These are phyloP conservation scores for Epizoanthus ramosus DNA, from an alignment of 92 coral and sea anemone genomes.

Conservation along the genomic window DNA sequence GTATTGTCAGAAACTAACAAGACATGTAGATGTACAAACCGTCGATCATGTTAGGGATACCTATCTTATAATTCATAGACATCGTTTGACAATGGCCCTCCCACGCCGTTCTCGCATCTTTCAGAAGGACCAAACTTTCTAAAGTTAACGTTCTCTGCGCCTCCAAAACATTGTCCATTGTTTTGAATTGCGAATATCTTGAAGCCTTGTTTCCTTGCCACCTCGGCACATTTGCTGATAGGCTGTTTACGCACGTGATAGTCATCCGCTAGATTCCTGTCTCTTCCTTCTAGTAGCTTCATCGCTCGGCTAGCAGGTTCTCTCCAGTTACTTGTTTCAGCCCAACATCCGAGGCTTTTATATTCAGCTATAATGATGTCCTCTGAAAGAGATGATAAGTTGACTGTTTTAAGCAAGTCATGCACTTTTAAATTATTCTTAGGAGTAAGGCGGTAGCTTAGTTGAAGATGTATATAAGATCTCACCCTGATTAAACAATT, in stretches of 20 bases:
- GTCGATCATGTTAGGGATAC: background rate
- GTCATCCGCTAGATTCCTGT: constrained; percentile 62
- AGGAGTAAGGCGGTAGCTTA: no score
- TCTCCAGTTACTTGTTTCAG: constrained; percentile 90
- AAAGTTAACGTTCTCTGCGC: constrained; percentile 54
- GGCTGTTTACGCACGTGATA: constrained; percentile 83
- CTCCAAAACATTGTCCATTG: constrained; percentile 97
- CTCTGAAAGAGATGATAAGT: constrained; percentile 53
- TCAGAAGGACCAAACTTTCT: constrained; percentile 90
- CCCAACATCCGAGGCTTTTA: constrained; percentile 94
- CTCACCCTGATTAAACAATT: no score
- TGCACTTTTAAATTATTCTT: no score
- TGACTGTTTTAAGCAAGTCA: no score
- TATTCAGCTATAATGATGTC: constrained; percentile 94
- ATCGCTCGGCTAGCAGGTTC: constrained; percentile 80
- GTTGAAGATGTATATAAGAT: no score
- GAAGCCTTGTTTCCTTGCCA: constrained; percentile 79
- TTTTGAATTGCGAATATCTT: constrained; percentile 91
- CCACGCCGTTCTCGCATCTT: constrained; percentile 80
- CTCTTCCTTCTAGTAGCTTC: constrained; percentile 79
- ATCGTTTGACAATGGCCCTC: constrained; percentile 90
- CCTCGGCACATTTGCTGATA: constrained; percentile 95
- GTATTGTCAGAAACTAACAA: no score
- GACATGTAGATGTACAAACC: no score
- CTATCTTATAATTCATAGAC: constrained; percentile 69